Percentiles rank a stretch among this genome's conserved stretches.
phyloP scores from a whole-genome alignment of 1,140 invertebrate genomes.

The Bombus picipes region DNA sequence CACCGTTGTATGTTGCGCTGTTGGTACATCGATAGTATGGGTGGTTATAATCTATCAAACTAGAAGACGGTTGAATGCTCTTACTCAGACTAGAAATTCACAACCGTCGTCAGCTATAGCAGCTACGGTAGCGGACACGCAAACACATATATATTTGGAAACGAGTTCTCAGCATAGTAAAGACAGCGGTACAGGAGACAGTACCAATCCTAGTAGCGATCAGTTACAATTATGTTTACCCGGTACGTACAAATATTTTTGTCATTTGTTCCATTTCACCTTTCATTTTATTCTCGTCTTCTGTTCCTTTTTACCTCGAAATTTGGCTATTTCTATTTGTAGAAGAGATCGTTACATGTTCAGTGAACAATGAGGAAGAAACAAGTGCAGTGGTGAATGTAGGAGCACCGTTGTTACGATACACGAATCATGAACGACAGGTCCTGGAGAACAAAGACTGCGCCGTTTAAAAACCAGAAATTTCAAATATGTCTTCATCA shows the following conservation, averaged over 20 bases:
- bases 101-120: constrained; percentile 51
- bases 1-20: constrained; percentile 94
- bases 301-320: too few species aligned
- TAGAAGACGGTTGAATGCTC: constrained; percentile 84
- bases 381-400: constrained; percentile 65
- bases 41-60: constrained; percentile 96
- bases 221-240: constrained; percentile 81
- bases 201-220: constrained; percentile 84
- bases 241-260: constrained; percentile 62
- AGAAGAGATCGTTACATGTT: constrained; percentile 75
- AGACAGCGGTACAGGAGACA: constrained; percentile 85
- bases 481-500: neutral
- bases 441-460: constrained; percentile 58
- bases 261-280: too few species aligned
- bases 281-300: neutral
- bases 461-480: constrained; percentile 58
- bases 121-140: constrained; percentile 64
- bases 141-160: constrained; percentile 78
- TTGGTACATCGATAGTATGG: constrained; percentile 95
- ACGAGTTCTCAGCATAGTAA: constrained; percentile 83
- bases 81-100: constrained; percentile 59
- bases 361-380: constrained; percentile 77
- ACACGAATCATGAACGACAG: constrained; percentile 81
- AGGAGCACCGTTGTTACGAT: constrained; percentile 76
- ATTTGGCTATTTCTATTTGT: constrained; percentile 19